Conservation (phyloP, 2,888 invertebrate species). For the Chalcosyrphus nemorum region DNA sequence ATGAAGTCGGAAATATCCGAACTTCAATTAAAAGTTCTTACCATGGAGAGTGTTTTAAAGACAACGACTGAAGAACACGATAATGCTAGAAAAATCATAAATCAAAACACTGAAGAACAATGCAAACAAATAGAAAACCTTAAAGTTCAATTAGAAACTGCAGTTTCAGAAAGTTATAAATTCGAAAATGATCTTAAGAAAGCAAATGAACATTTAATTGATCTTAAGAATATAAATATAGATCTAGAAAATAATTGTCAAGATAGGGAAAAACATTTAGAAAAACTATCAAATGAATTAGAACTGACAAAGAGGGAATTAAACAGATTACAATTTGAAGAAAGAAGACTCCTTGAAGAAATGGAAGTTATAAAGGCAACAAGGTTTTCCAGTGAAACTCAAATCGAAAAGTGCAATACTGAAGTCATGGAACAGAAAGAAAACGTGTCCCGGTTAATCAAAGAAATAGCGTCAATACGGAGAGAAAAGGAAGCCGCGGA, state of each 20-base stretch:
- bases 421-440: constrained; percentile 73
- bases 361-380: constrained; percentile 64
- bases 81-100: background rate
- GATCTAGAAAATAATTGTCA: constrained; percentile 66
- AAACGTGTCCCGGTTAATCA: constrained; percentile 75
- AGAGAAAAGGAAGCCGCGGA: constrained; percentile 73
- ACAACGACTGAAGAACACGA: background rate
- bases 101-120: background rate
- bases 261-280: constrained; percentile 39
- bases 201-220: constrained; percentile 54
- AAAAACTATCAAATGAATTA: constrained; percentile 64
- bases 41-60: background rate
- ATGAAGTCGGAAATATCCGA: constrained; percentile 4
- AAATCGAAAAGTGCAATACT: constrained; percentile 64
- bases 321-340: constrained; percentile 33
- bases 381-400: constrained; percentile 43
- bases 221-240: constrained; percentile 46
- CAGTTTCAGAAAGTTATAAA: background rate
- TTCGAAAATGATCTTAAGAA: constrained; percentile 47
- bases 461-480: constrained; percentile 74
- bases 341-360: constrained; percentile 42
- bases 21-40: constrained; percentile 4
- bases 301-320: constrained; percentile 51
- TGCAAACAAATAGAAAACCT: background rate
- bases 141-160: constrained; percentile 20